Base-by-base conservation (phyloP, 2,888 invertebrate genomes). In the Emmelina monodactyla region DNA sequence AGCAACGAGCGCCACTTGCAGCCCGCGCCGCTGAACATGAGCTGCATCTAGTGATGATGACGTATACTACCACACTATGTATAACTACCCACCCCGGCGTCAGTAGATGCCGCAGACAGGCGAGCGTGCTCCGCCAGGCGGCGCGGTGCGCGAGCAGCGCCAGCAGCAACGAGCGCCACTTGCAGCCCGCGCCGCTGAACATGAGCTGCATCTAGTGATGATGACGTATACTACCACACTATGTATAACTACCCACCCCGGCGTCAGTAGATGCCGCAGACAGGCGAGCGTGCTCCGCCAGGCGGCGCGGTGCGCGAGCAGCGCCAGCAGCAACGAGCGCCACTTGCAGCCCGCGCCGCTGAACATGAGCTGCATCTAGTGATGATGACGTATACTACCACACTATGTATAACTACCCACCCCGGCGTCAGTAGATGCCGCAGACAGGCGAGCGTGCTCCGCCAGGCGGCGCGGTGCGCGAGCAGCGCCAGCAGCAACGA, bases 391-490 rank as follows among this genome's bases (percentile, higher is more conserved):
- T n/a, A n/a, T n/a, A n/a, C n/a, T n/a, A n/a, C n/a, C n/a, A n/a
- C n/a, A n/a, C n/a, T n/a, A n/a, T n/a, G n/a, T n/a, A n/a, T n/a
- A 19, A 19, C 19, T 19, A 9, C 5, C 19, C 19, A 9, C 19
- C 6, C 6, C 6, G 62, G 78, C 33, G 71, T 60, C 34, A 89
- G 68, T 40, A 89, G 73, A 40, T 83, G 76, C 13, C 81, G 78
- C 32, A 90, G 83, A 43, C 88, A 86, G 48, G 81, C 81, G 53
- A 88, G 84, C 37, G 94, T 72, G 2, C 94, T 93, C 25, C 85
- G 81, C 96, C 96, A 97, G 49, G 91, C 92, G 0, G 93, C 91
- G 55, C 94, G 87, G 76, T 97, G 97, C 6, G 93, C 89, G 33
- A 97, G 80, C 41, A 94, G 76, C 0, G 96, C 92, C 45, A 96